Evolutionary conservation across 2,888 invertebrate species (phyloP), one percentile per base, ranked within the genome.

Genomic region (Amorpha juglandis): DNA sequence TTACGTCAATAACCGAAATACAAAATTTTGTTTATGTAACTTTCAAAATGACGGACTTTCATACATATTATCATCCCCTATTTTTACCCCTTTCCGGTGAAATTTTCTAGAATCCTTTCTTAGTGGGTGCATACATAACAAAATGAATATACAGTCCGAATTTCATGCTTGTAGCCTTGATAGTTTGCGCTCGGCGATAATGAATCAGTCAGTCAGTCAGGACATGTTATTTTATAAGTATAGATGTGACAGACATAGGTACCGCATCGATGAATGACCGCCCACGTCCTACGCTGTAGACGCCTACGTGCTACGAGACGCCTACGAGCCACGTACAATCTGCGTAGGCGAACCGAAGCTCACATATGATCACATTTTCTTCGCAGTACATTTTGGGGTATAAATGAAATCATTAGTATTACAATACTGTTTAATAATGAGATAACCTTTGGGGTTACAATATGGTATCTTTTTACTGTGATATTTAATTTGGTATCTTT

Each of bases 281-380:
- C 82, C 84, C 73, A 84, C 86, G 73, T 74, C 70, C 76, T 79
- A 82, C 78, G 76, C 19, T 75, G 77, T 74, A 74, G 67, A 64
- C 79, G 73, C 81, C 83, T 73, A 84, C 87, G 79, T 74, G 74
- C 78, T 81, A 86, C 84, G 77, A 72, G 70, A 63, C 64, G 68
- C 70, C 76, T 78, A 73, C 75, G 69, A 67, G 64, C 64, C 73
- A 67, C 73, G 69, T 70, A 63, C 67, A 69, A 71, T 62, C 53
- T 70, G 69, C 71, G 77, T 76, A 71, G 75, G 77, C 62, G 69
- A 68, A 71, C 77, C 78, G 74, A 79, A 72, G 70, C 68, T 38
- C 62, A 8, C 27, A 27, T 48, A 65, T 19, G 47, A 64, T 45
- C 47, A 9, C 58, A 19, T 42, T 42, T 58, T 58, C 42, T 58